Evolutionary conservation across 2,888 invertebrate genomes (phyloP), one percentile per base, ranked within the genome.

Genomic region (Oscheius onirici): DNA sequence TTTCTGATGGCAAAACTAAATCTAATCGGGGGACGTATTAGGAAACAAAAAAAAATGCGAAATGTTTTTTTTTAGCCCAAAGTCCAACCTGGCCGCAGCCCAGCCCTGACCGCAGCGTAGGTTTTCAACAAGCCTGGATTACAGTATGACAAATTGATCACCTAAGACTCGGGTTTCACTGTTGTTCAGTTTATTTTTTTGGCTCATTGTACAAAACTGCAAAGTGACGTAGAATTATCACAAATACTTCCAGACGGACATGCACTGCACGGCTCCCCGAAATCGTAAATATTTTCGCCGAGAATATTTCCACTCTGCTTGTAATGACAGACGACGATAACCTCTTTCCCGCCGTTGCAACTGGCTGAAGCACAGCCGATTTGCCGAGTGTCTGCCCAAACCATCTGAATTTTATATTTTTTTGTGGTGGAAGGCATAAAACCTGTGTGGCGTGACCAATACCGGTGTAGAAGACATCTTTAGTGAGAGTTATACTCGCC

Each of bases 371-470:
- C 68, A 55, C 72, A 72, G 13, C 72, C 72, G 17, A 72, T 15
- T 3, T 52, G 54, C 0, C 52, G 40, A 8, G 72, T 68, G 2
- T 17, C n/a, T 15, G 67, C 72, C 72, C 72, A 72, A 5, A 60
- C 72, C 67, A 68, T 68, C 72, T 72, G n/a, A 49, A 60, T 54
- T 24, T 3, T 5, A 17, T 17, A 13, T n/a, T n/a, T n/a, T n/a
- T n/a, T n/a, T n/a, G 6, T 54, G 15, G 17, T 34, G 34, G 34
- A 34, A 34, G 20, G 22, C 3, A 5, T 51, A 24, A 3, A 49
- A 69, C 72, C 68, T 72, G 72, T 26, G 69, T 69, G 10, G 72
- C 72, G 22, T 72, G 72, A 17, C 72, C 72, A 22, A 69, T 46
- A 24, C 63, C 61, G 1, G 68, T 34, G 15, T 51, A 43, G 63